Base-by-base conservation (phyloP, 35 echinoderm and acorn worm species). In the Patiria miniata region DNA sequence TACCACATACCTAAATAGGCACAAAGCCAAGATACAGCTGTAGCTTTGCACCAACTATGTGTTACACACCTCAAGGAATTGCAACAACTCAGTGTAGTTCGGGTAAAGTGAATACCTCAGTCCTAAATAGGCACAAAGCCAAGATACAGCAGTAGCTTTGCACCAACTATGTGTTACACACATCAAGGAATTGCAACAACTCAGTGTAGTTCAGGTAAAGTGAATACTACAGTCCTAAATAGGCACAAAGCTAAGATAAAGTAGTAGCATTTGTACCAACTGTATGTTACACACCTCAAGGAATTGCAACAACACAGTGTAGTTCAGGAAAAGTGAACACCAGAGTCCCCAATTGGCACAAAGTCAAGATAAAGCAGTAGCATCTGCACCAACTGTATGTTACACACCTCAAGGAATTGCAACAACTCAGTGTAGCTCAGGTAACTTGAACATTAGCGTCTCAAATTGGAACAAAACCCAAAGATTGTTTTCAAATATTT, bases 301-400 rank as follows among this genome's bases (percentile, higher is more conserved):
- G 96, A 98, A n/a, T 54, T 98, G 7, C 96, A 98, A 57, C 85
- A 91, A 52, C 85, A 94, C 44, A 94, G 96, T 85, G 85, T 83
- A 47, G 55, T 85, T 21, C 84, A 98, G 96, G 96, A 57, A 51
- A 61, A 2, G n/a, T 18, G 8, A 17, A 60, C 19, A 5, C 19
- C 57, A n/a, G 28, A 60, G 19, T n/a, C n/a, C n/a, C n/a, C n/a
- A n/a, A n/a, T n/a, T n/a, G n/a, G n/a, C n/a, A n/a, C n/a, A n/a
- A n/a, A n/a, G n/a, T n/a, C n/a, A n/a, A n/a, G n/a, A n/a, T n/a
- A n/a, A n/a, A n/a, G n/a, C n/a, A n/a, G 96, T 89, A 29, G 96
- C 96, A n/a, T 77, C 79, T 99, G 14, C 96, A 99, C 53, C 96
- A 99, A 79, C 87, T 99, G 19, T 94, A 92, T 78, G 96, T 94